Percentiles rank a stretch among this genome's conserved stretches.
Evolutionary conservation across 2,797 vertebrate species (phyloP).

Genomic region (Paratrypauchen microcephalus): DNA sequence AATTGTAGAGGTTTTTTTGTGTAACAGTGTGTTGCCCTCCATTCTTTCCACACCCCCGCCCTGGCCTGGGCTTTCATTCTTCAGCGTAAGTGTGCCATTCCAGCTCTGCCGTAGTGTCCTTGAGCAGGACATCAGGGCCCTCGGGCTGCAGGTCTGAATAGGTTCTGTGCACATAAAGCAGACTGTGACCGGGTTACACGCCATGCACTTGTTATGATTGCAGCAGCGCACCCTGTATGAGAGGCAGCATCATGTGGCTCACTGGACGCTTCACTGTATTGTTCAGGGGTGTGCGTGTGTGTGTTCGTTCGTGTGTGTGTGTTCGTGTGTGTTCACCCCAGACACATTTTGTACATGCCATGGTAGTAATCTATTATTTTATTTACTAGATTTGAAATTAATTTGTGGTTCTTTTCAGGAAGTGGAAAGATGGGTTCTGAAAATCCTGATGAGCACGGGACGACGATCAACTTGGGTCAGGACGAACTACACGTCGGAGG

Average conservation of each 20-base stretch:
- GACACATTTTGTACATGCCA: too few relatives aligned
- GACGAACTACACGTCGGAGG: constrained; percentile 70
- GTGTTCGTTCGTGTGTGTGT: not conserved
- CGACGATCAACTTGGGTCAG: constrained; percentile 44
- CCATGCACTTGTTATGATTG: not conserved
- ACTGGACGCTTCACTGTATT: not conserved
- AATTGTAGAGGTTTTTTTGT: constrained; percentile 6
- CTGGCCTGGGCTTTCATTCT: not conserved
- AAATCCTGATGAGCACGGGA: constrained; percentile 58
- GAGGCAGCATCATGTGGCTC: not conserved
- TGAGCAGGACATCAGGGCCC: constrained; percentile 42
- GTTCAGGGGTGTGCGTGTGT: not conserved
- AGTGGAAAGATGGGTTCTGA: constrained; percentile 68
- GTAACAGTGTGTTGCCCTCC: not conserved
- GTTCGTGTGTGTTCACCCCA: not conserved
- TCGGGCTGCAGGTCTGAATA: constrained; percentile 15
- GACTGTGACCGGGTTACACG: not conserved
- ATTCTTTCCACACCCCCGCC: not conserved
- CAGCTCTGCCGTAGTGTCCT: constrained; percentile 53
- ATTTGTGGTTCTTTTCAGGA: not conserved
- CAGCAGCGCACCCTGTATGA: not conserved
- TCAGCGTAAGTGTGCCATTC: not conserved
- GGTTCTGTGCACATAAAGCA: not conserved
- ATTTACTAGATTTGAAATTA: not conserved
- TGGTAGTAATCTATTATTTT: not conserved